These are phyloP conservation scores for Aphelenchoides fujianensis DNA, from an alignment of 1,140 invertebrate genomes.

Conservation along the genomic window DNA sequence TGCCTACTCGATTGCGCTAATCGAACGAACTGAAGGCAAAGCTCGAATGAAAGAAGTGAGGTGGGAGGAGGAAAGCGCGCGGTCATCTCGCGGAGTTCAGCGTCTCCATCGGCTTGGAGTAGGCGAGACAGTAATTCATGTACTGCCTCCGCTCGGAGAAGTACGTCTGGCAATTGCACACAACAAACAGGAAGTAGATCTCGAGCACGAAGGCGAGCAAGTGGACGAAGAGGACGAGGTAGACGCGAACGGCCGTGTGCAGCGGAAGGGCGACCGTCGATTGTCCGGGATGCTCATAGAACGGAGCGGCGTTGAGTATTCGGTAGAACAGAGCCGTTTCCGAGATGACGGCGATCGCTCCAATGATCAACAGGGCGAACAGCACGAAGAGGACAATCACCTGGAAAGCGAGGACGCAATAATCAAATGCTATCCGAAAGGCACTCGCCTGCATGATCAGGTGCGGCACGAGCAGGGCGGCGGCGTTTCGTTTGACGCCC, in stretches of 20 bases:
- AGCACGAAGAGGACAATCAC: slow-evolving; percentile 47
- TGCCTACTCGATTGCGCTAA: too few relatives aligned
- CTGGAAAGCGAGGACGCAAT: slow-evolving; percentile 41
- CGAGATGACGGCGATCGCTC: slow-evolving; percentile 51
- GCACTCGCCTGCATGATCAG: slow-evolving; percentile 51
- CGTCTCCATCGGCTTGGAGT: slow-evolving; percentile 44
- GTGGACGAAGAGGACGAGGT: slow-evolving; percentile 46
- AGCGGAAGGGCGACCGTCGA: slow-evolving; percentile 49
- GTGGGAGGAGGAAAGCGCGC: too few relatives aligned
- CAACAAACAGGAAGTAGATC: slow-evolving; percentile 55
- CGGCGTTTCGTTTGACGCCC: slow-evolving; percentile 49
- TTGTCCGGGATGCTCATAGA: slow-evolving; percentile 46
- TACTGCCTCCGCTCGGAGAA: slow-evolving; percentile 40
- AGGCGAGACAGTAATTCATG: slow-evolving; percentile 46
- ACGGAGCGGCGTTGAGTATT: slow-evolving; percentile 57
- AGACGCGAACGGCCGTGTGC: slow-evolving; percentile 42
- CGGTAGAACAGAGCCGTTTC: slow-evolving; percentile 56
- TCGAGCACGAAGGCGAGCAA: slow-evolving; percentile 35
- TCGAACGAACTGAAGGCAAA: too few relatives aligned
- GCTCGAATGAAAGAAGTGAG: too few relatives aligned
- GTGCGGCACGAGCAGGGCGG: slow-evolving; percentile 54
- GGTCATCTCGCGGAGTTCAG: too few relatives aligned
- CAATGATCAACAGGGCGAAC: slow-evolving; percentile 46
- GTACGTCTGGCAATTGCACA: slow-evolving; percentile 51
- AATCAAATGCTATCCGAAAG: slow-evolving; percentile 19